Conservation (phyloP, 35 echinoderm and acorn worm genomes). For the Ophioderma brevispina region DNA sequence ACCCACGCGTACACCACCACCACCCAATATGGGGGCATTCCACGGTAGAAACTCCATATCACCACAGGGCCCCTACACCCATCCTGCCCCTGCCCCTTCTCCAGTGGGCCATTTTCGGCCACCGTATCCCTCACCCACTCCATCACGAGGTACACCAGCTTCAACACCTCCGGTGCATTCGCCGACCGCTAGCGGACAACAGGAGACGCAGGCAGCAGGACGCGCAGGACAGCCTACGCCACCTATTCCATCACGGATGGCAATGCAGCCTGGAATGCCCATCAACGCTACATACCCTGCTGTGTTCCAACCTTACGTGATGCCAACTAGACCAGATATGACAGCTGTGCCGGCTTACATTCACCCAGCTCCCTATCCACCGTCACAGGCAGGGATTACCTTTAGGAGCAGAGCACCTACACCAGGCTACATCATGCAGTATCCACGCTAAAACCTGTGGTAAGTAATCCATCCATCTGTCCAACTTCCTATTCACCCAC, state of each 20-base stretch:
- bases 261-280: slow-evolving; percentile 28
- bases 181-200: background rate
- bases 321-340: slow-evolving; percentile 8
- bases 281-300: background rate
- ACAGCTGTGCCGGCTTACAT: slow-evolving; percentile 18
- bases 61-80: background rate
- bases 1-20: background rate
- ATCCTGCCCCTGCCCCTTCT: slow-evolving; percentile 1
- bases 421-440: slow-evolving; percentile 39
- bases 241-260: background rate
- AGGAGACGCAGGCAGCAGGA: background rate
- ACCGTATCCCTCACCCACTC: background rate
- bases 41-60: background rate
- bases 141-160: background rate
- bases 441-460: background rate
- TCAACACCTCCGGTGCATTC: slow-evolving; percentile 7
- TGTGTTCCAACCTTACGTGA: slow-evolving; percentile 9
- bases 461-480: no score
- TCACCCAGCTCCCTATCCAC: slow-evolving; percentile 14
- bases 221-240: background rate
- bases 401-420: slow-evolving; percentile 6
- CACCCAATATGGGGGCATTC: background rate
- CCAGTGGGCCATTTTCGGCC: background rate
- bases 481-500: no score
- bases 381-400: background rate